Conservation (phyloP, 2,113 vertebrate genomes). For the Gallinago undulata region DNA sequence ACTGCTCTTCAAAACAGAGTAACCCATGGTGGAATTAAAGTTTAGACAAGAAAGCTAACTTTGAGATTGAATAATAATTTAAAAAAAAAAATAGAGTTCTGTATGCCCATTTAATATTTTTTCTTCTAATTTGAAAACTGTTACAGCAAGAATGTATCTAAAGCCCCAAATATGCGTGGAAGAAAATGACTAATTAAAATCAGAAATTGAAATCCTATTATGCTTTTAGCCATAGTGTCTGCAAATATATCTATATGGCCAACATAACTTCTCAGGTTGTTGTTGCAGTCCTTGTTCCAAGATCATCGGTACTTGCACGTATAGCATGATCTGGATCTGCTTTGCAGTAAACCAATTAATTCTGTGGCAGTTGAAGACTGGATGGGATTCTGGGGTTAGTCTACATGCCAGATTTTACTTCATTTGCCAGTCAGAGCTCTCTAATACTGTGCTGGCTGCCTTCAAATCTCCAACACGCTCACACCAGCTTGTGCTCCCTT, state of each 20-base stretch:
- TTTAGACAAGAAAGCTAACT: neutral
- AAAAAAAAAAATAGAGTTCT: neutral
- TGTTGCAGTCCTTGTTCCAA: neutral
- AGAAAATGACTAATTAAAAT: neutral
- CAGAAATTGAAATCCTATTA: neutral
- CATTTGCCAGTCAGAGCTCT: neutral
- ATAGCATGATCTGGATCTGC: neutral
- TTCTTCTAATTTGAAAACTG: neutral
- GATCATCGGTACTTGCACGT: neutral
- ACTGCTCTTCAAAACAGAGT: neutral
- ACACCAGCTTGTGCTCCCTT: neutral
- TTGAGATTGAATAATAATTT: neutral
- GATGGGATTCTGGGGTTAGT: neutral
- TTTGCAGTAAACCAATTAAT: neutral
- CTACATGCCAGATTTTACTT: neutral
- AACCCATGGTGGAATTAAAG: neutral
- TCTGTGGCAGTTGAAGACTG: neutral
- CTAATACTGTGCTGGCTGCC: neutral
- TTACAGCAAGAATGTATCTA: neutral
- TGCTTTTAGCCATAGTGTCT: neutral
- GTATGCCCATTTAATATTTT: neutral
- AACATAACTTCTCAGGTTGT: neutral
- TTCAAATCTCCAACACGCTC: neutral
- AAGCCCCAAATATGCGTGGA: neutral
- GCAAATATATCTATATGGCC: neutral